Percentiles rank a stretch among this genome's conserved stretches.
Conservation (phyloP, 2,797 vertebrate genomes). For the Gambusia yucatana region DNA sequence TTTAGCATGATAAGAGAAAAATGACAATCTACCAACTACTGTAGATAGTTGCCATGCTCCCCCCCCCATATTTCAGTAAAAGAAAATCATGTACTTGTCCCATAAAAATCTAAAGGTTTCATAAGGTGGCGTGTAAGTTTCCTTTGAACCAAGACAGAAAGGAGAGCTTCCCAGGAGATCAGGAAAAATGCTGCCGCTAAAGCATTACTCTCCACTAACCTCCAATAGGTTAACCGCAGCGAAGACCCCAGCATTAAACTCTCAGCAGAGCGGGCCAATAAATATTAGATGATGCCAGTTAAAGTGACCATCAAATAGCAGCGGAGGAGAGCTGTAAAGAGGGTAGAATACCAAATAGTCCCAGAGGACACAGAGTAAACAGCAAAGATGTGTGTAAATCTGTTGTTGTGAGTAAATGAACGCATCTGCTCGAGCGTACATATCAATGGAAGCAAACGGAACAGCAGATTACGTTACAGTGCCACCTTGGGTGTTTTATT, state of each 20-base stretch:
- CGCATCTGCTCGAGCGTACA: slow-evolving; percentile 8
- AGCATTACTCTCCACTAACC: slow-evolving; percentile 40
- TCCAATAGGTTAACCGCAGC: slow-evolving; percentile 65
- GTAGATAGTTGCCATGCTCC: not conserved
- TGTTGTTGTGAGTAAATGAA: slow-evolving; percentile 6
- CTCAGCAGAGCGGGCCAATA: slow-evolving; percentile 60
- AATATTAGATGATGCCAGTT: slow-evolving; percentile 77
- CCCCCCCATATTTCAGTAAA: not conserved
- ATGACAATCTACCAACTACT: not conserved
- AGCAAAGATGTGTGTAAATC: slow-evolving; percentile 23
- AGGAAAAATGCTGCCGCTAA: slow-evolving; percentile 34
- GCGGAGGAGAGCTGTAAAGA: slow-evolving; percentile 59
- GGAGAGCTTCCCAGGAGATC: slow-evolving; percentile 31
- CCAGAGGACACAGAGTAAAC: slow-evolving; percentile 63
- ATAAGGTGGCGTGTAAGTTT: not conserved
- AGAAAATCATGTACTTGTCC: not conserved
- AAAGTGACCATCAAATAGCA: slow-evolving; percentile 76
- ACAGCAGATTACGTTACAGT: slow-evolving; percentile 49
- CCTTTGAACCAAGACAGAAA: slow-evolving; percentile 18
- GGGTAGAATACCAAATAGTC: slow-evolving; percentile 64
- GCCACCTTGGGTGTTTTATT: not conserved
- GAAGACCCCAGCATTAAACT: slow-evolving; percentile 54
- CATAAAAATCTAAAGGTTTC: not conserved
- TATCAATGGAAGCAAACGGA: slow-evolving; percentile 24
- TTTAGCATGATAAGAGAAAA: not conserved